Percentiles rank a stretch among this genome's conserved stretches.
These are phyloP conservation scores for Drosophila birchii DNA, from an alignment of 2,888 invertebrate species.

Conservation along the genomic window DNA sequence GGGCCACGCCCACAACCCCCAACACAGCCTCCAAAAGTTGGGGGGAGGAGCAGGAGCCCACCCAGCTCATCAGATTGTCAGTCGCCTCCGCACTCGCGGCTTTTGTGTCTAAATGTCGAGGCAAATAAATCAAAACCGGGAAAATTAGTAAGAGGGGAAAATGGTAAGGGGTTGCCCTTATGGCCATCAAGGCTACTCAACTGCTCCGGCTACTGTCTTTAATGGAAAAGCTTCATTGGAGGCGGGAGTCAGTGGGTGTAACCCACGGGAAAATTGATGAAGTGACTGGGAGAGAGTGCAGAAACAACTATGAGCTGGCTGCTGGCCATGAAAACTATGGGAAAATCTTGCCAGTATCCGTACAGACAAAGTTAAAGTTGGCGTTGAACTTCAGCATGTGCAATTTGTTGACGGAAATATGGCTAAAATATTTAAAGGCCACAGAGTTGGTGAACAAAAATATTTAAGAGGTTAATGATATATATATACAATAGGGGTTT, in stretches of 20 bases:
- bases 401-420: conserved; percentile 7
- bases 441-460: neutral
- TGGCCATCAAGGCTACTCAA: conserved; percentile 25
- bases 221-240: conserved; percentile 10
- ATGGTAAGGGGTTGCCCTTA: conserved; percentile 13
- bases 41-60: conserved; percentile 30
- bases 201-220: conserved; percentile 29
- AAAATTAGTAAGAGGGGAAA: conserved; percentile 33
- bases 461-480: neutral
- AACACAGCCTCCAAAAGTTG: conserved; percentile 22
- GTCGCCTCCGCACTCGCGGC: conserved; percentile 44
- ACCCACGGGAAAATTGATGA: conserved; percentile 22
- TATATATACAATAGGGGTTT: neutral
- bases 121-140: conserved; percentile 71
- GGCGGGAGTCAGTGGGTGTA: neutral
- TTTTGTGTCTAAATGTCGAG: conserved; percentile 59
- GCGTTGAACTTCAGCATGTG: neutral
- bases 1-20: conserved; percentile 26
- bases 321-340: conserved; percentile 36
- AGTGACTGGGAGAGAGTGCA: conserved; percentile 1
- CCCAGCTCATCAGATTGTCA: conserved; percentile 68
- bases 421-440: conserved; percentile 1
- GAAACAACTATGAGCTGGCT: conserved; percentile 15
- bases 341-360: neutral
- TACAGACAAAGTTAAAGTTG: conserved; percentile 18